Conservation (phyloP, 2,113 vertebrate genomes). For the Rhabdomys dilectus region DNA sequence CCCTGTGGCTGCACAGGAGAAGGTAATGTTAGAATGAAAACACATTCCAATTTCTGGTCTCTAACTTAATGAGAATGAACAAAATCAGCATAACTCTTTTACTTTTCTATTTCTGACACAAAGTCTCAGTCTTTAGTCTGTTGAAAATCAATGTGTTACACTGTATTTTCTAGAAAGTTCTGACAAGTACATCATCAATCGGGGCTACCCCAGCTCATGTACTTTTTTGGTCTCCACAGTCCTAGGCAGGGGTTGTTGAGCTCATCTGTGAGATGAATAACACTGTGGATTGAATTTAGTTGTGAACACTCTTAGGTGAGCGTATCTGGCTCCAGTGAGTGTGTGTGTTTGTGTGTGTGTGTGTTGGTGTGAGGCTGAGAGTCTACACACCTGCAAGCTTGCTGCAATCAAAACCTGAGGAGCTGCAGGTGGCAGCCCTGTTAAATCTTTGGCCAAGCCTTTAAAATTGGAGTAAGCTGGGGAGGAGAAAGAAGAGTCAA, state of each 20-base stretch:
- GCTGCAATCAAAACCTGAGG: neutral
- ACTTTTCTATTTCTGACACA: no score
- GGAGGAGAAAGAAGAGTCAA: neutral
- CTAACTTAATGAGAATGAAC: no score
- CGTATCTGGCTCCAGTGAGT: neutral
- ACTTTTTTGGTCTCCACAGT: neutral
- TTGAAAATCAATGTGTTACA: no score
- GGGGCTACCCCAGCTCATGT: neutral
- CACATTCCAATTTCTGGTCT: neutral
- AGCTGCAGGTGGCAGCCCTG: neutral
- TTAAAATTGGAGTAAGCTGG: constrained; percentile 34
- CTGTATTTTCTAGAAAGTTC: neutral
- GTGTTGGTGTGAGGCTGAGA: neutral
- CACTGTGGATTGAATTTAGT: neutral
- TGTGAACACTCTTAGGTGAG: neutral
- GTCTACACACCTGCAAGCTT: neutral
- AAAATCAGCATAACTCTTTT: no score
- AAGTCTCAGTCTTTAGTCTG: neutral
- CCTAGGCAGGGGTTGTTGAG: no score
- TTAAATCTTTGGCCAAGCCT: constrained; percentile 1
- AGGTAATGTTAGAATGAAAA: neutral
- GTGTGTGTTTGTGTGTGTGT: no score
- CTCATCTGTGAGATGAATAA: no score
- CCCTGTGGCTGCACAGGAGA: neutral
- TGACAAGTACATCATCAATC: no score